Base-by-base conservation (phyloP, 1,140 invertebrate species). In the Gonioctena quinquepunctata region DNA sequence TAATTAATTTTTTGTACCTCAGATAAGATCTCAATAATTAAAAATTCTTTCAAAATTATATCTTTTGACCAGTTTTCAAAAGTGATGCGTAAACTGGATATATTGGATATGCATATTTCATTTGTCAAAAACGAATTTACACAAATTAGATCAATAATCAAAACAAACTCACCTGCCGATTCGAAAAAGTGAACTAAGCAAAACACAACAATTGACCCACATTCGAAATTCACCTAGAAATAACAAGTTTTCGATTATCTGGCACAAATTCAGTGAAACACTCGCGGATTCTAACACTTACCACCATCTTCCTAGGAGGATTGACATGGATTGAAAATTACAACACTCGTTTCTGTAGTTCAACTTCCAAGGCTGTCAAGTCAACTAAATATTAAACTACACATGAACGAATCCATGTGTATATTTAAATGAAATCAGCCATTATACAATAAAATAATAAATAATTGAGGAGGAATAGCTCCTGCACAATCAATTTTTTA, bases 311-410 rank as follows among this genome's bases (percentile, higher is more conserved):
- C 16, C n/a, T 8, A 7, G 13, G 27, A 61, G 59, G 59, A 25
- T 61, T 25, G n/a, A 27, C 59, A 33, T 27, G 23, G 28, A 61
- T 61, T 61, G 28, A 61, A 61, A 61, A 61, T 27, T 28, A 61
- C 23, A 27, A 61, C 59, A 33, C 27, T 61, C 59, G 59, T 61
- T 61, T 61, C 25, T 8, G 59, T 28, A 33, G 27, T 61, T 61
- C 59, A 61, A 61, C 59, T 61, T 61, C 59, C 59, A 61, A 61
- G 59, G 59, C 59, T 61, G 59, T 61, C 59, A 61, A 28, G 59
- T 61, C 59, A 61, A 28, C 19, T 61, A 21, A 19, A 61, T 28
- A 61, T 61, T 13, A 61, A 28, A 57, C 23, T 25, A 61, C 59
- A 61, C 59, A 61, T 61, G 59, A 61, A 25, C 59, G 27, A 61